Evolutionary conservation across 1,140 invertebrate genomes (phyloP).

Genomic region (Papilio dardanus): DNA sequence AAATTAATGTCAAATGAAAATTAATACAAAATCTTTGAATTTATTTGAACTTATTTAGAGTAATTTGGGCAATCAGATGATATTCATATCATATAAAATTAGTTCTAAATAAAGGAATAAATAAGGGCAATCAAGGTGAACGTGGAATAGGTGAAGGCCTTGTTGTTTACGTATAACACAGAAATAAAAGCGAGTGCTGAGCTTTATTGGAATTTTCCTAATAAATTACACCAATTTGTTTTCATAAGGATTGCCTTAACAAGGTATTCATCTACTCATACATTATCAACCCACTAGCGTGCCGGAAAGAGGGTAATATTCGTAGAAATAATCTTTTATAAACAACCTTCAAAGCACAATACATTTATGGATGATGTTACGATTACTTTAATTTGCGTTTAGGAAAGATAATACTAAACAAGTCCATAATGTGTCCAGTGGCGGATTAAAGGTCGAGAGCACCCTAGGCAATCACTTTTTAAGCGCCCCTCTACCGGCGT

Average conservation of each 20-base stretch:
- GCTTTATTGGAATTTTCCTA: conserved; percentile 9
- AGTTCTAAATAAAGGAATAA: neutral
- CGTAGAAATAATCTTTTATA: neutral
- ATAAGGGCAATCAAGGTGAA: conserved; percentile 16
- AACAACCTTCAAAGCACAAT: too few species aligned
- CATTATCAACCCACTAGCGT: neutral
- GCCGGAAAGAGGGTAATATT: neutral
- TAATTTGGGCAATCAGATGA: conserved; percentile 12
- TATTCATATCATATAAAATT: neutral
- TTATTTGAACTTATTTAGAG: neutral
- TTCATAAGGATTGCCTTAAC: neutral
- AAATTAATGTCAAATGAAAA: neutral
- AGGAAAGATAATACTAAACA: neutral
- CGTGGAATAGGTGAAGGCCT: neutral
- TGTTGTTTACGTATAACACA: neutral
- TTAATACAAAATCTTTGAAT: neutral
- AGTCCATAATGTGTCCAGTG: too few species aligned
- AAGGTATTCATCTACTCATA: neutral
- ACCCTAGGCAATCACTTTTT: too few species aligned
- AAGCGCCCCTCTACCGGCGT: too few species aligned
- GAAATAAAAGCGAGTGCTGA: neutral
- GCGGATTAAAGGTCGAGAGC: too few species aligned
- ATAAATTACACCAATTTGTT: conserved; percentile 17
- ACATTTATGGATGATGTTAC: too few species aligned
- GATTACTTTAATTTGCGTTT: neutral